Conservation (phyloP, 2,888 invertebrate genomes). For the Xestia xanthographa region DNA sequence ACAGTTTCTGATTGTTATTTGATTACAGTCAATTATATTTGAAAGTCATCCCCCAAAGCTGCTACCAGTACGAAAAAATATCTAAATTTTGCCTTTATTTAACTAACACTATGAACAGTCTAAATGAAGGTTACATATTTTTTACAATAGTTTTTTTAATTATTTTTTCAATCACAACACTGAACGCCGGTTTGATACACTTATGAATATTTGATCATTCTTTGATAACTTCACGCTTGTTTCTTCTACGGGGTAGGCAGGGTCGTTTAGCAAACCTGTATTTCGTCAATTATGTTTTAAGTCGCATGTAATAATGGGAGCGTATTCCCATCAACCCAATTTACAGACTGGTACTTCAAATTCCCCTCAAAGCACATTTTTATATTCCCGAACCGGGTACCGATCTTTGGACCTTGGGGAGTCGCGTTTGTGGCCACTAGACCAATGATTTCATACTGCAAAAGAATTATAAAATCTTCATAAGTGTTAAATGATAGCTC, state of each 20-base stretch:
- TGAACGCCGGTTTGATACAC: conserved; percentile 71
- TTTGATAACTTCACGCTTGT: neutral
- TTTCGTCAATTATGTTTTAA: neutral
- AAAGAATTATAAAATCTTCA: conserved; percentile 40
- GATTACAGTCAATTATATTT: too few species aligned
- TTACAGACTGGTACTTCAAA: neutral
- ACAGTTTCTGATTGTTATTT: too few species aligned
- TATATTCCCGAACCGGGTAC: neutral
- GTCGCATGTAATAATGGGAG: neutral
- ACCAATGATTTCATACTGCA: neutral
- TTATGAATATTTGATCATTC: conserved; percentile 59
- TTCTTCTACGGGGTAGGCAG: too few species aligned
- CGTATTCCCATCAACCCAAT: neutral
- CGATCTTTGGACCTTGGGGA: neutral
- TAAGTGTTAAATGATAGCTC: conserved; percentile 33
- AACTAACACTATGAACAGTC: conserved; percentile 80
- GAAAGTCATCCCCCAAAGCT: neutral
- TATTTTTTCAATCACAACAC: conserved; percentile 76
- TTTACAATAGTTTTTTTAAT: conserved; percentile 66
- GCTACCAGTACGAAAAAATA: conserved; percentile 33
- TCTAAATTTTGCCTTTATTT: conserved; percentile 23
- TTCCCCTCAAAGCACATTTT: too few species aligned
- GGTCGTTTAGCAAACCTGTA: neutral
- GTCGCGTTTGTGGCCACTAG: neutral
- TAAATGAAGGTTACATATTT: conserved; percentile 77